phyloP scores from a whole-genome alignment of 2,113 vertebrate genomes.

The Anser cygnoides region DNA sequence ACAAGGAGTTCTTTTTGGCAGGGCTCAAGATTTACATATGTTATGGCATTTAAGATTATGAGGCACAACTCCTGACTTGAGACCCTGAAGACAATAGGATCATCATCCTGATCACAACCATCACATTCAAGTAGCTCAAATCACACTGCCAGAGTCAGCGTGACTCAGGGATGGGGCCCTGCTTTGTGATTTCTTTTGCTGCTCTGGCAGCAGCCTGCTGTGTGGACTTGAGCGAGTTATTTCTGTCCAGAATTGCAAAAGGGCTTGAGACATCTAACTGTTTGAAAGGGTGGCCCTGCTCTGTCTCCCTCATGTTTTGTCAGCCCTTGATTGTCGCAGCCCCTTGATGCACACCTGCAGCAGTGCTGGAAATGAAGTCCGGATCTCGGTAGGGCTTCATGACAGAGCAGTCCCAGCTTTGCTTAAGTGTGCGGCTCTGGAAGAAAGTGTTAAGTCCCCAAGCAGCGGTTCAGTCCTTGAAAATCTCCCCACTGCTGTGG shows the following conservation, averaged over 20 bases:
- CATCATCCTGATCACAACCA: not conserved
- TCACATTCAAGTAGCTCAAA: conserved; percentile 28
- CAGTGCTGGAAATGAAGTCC: not conserved
- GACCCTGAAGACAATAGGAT: conserved; percentile 12
- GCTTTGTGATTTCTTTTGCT: conserved; percentile 30
- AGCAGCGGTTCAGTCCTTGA: not conserved
- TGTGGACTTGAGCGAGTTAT: not conserved
- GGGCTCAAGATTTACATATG: not conserved
- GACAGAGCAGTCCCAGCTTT: not conserved
- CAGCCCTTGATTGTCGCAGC: conserved; percentile 14
- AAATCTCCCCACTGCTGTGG: not conserved
- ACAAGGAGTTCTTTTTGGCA: not conserved
- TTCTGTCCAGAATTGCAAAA: conserved; percentile 27
- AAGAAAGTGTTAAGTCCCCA: not conserved
- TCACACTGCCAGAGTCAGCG: not conserved
- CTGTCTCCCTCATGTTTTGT: not conserved
- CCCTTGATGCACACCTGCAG: not conserved
- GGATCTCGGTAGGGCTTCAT: rapidly evolving
- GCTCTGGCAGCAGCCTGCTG: not conserved
- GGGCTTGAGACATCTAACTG: not conserved
- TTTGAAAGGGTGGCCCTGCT: not conserved
- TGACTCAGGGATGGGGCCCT: conserved; percentile 3
- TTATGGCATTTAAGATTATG: not conserved
- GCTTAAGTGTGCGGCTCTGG: not conserved
- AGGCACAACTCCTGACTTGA: not conserved